Base-by-base conservation (phyloP, 2,113 vertebrate genomes). In the Ptyas mucosa region DNA sequence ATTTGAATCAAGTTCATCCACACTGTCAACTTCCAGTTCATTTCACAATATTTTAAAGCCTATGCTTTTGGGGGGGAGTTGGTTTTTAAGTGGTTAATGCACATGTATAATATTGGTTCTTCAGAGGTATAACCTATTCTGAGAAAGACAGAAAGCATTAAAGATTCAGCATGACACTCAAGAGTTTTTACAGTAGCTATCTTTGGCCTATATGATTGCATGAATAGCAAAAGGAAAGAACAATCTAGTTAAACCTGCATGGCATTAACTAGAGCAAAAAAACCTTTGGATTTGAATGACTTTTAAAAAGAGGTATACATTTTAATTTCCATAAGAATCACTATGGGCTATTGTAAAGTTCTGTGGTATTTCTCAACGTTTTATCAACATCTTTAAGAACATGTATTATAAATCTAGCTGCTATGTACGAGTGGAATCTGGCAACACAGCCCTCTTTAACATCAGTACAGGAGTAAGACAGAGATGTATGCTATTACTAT, bases 201-300 rank as follows among this genome's bases (percentile, higher is more conserved):
- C 88, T 96, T 94, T 92, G 90, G 69, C 49, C 81, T 94, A 43
- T 61, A 85, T 18, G 58, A 81, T 89, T 85, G 49, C 91, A 75
- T 18, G 49, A 89, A 93, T 49, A 90, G 86, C 39, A 92, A 52
- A 86, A 20, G 39, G 34, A 93, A 95, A 94, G 43, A 95, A 94
- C 9, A 93, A 87, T 21, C n/a, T 89, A 20, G 24, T 91, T 95
- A 95, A 95, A 95, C 95, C 92, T 92, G 55, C 23, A 75, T 69
- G 57, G 10, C 54, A 87, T 39, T 49, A 64, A 64, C 46, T 46
- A 53, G 92, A 93, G 91, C 29, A 94, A 20, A 14, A 39, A 87
- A 93, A 90, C 85, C 24, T 87, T 92, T 93, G 14, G 51, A 53
- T 34, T 75, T 75, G 5, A 81, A 90, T 93, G 94, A 46, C 58